Evolutionary conservation across 2,113 vertebrate species (phyloP), one percentile per base, ranked within the genome.

Genomic region (Talpa occidentalis): DNA sequence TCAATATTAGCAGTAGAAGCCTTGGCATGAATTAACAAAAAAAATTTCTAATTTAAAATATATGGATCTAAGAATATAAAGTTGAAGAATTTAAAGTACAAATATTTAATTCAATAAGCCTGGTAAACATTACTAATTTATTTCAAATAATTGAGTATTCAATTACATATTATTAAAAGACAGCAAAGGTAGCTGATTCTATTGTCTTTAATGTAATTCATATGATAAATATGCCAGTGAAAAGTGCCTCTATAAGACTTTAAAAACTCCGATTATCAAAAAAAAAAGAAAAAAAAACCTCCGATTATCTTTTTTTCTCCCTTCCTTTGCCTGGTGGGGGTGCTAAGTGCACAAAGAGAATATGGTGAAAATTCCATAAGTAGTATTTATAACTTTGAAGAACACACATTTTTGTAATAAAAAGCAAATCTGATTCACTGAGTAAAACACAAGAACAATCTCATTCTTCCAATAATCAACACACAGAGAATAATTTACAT

Each of bases 281-380:
- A n/a, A n/a, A n/a, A n/a, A n/a, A n/a, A n/a, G n/a, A n/a, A n/a
- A n/a, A n/a, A n/a, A 66, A 60, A 49, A 54, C n/a, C 32, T 74
- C 15, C 85, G 95, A 83, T 49, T 80, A 73, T 1, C 70, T 7
- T 74, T 19, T 10, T 52, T 52, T 88, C 47, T 86, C 40, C 37
- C 76, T 96, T 94, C 59, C 73, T 95, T 42, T 88, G 92, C 82
- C 93, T 81, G 83, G 86, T 93, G 87, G 91, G 89, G 56, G 19
- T 86, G 37, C 6, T 40, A 72, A 78, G 28, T 24, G 54, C 62
- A 15, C n/a, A 93, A 78, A 49, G 91, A 94, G 60, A 88, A 87
- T 40, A 67, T 76, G 19, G 49, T 8, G 0, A 52, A 76, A 94
- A 76, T 10, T 35, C 7, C 26, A 47, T 64, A 74, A 67, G 10